phyloP scores from a whole-genome alignment of 1,140 invertebrate species.

The Palaemon carinicauda region DNA sequence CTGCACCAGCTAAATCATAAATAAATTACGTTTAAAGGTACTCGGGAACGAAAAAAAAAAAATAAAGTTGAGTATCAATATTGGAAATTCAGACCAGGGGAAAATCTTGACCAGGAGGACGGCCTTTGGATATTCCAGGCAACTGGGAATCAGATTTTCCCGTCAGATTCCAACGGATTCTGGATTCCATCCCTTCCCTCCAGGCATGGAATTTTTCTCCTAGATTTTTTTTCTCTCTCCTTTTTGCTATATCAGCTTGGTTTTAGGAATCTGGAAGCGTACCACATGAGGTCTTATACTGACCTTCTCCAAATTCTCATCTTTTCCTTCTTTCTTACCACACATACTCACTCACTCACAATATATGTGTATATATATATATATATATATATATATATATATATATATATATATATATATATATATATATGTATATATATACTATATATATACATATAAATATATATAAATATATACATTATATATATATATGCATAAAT shows the following conservation, averaged over 20 bases:
- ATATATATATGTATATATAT: neutral
- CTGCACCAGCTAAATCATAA: too few species aligned
- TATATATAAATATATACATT: neutral
- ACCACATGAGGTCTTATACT: too few species aligned
- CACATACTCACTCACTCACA: too few species aligned
- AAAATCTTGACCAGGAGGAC: conserved; percentile 33
- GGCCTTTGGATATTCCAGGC: conserved; percentile 14
- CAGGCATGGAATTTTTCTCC: conserved; percentile 27
- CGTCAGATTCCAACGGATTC: conserved; percentile 11
- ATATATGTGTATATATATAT: neutral
- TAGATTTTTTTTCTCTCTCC: conserved; percentile 32
- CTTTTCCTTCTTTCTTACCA: too few species aligned
- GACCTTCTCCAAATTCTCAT: too few species aligned
- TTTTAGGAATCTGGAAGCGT: neutral
- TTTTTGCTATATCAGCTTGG: conserved; percentile 34
- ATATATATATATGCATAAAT: neutral
- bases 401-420: neutral
- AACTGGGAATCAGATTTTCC: conserved; percentile 26
- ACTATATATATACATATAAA: neutral
- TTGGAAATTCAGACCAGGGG: too few species aligned
- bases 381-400: neutral
- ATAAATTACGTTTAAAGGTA: too few species aligned
- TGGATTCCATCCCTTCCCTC: conserved; percentile 9
- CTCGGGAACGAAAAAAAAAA: too few species aligned
- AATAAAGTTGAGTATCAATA: too few species aligned